Evolutionary conservation across 2,888 invertebrate genomes (phyloP), one percentile per base, ranked within the genome.

Genomic region (Tortrix viridana): DNA sequence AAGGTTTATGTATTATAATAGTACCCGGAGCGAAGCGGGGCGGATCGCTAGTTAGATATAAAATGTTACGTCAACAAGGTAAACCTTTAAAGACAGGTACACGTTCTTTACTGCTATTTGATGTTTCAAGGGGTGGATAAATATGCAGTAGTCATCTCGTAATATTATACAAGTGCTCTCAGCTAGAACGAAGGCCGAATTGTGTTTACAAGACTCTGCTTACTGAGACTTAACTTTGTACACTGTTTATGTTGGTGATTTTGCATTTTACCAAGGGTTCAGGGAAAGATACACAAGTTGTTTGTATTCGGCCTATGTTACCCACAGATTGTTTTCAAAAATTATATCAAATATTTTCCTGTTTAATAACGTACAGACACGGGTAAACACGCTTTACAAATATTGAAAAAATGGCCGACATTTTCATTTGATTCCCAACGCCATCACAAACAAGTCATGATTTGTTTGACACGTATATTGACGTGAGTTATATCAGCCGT

Each of bases 401-500:
- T 22, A 41, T 22, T 41, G 14, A 26, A 52, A 52, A 38, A 5
- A n/a, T 9, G 38, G 12, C 7, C 3, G 38, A n/a, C 37, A 38
- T 38, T 32, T 46, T 16, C 19, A 57, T 50, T 56, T 26, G 16
- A 46, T 50, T 46, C 22, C 26, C n/a, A 57, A 26, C 49, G 41
- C n/a, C 20, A 61, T 69, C 68, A 68, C 68, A 71, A 74, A 78
- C 78, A 76, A 81, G 84, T 84, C 79, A 84, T 83, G 83, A 84
- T 86, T 84, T 81, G 82, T 83, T 80, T 82, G 85, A 85, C 80
- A 76, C 74, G 80, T 82, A 85, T 83, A 81, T 79, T 74, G 82
- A 79, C 81, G 74, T 85, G 81, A 86, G 77, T 81, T 85, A 86
- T 79, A 74, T 76, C 70, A 49, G 60, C 75, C 81, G 79, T 83